Percentiles rank a stretch among this genome's conserved stretches.
Conservation (phyloP, 2,113 vertebrate species). For the Ciconia maguari region DNA sequence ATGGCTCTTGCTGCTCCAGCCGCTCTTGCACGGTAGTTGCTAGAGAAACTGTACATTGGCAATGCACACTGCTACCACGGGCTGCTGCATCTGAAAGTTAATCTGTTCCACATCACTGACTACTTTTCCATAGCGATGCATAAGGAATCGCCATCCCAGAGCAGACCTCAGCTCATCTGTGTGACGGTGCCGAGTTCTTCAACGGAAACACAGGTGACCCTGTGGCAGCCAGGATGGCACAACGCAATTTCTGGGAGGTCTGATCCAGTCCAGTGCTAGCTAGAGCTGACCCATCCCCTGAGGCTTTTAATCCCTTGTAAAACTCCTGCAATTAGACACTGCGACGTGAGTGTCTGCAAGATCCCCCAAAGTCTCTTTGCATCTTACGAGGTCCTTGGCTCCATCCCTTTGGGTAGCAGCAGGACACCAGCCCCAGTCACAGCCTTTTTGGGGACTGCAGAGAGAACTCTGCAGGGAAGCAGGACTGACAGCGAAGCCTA, state of each 20-base stretch:
- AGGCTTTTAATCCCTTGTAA: not conserved
- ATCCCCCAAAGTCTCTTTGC: not conserved
- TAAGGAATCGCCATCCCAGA: not conserved
- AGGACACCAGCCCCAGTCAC: not conserved
- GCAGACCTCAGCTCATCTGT: not conserved
- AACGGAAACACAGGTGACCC: not conserved
- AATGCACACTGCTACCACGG: not conserved
- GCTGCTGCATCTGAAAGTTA: constrained; percentile 17
- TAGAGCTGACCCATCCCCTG: not conserved
- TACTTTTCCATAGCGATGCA: not conserved
- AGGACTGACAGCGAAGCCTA: not conserved
- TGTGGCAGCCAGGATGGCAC: not conserved
- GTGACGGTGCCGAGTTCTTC: not conserved
- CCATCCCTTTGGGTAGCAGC: not conserved
- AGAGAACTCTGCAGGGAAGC: not conserved
- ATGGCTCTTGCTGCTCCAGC: not conserved
- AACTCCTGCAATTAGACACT: not conserved
- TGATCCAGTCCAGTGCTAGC: not conserved
- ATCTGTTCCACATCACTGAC: not conserved
- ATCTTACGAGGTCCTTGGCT: not conserved
- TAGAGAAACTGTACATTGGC: not conserved
- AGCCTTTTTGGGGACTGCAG: not conserved
- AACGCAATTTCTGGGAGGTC: rapidly evolving
- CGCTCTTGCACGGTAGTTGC: not conserved
- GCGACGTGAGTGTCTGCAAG: not conserved